Evolutionary conservation across 2,113 vertebrate genomes (phyloP), one percentile per base, ranked within the genome.

Genomic region (Caracal caracal): DNA sequence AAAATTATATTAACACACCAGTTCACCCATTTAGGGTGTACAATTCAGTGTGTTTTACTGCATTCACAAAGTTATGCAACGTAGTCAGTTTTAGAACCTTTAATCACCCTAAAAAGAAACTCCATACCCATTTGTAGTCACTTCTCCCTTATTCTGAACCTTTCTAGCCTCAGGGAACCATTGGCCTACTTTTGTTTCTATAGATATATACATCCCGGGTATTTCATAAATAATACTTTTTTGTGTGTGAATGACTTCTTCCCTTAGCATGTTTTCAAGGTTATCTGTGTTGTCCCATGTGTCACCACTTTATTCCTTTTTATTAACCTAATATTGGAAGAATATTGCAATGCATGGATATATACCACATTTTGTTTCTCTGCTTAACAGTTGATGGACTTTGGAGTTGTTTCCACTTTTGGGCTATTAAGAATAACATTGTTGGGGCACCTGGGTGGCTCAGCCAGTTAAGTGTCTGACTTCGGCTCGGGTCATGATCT

Each of bases 21-120:
- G 12, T 82, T 95, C 37, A 70, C 33, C 49, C 47, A 84, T 70
- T 94, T 68, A 76, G 93, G 76, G 11, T 88, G 19, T 93, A 33
- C 33, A 88, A 8, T 51, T 66, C 59, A 84, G 6, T 94, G 20
- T 16, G 59, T 94, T 96, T 84, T 93, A 80, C 56, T 87, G 79
- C 37, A 90, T 68, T 95, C 49, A 87, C 75, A 88, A 73, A 95
- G 22, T 87, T 90, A 87, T 70, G 76, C 56, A 81, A 78, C 53
- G 56, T 73, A 76, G 81, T 59, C 85, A 35, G 75, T 95, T 95
- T 96, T 89, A 92, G 66, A 94, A 89, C 80, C 83, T 89, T 92
- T 90, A 56, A 43, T 96, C 43, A 87, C 85, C 53, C 53, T 94
- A 79, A 40, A 92, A 90, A 76, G 95, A 94, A 92, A 80, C 40